Conservation (phyloP, 2,113 vertebrate genomes). For the Poeciliopsis occidentalis region DNA sequence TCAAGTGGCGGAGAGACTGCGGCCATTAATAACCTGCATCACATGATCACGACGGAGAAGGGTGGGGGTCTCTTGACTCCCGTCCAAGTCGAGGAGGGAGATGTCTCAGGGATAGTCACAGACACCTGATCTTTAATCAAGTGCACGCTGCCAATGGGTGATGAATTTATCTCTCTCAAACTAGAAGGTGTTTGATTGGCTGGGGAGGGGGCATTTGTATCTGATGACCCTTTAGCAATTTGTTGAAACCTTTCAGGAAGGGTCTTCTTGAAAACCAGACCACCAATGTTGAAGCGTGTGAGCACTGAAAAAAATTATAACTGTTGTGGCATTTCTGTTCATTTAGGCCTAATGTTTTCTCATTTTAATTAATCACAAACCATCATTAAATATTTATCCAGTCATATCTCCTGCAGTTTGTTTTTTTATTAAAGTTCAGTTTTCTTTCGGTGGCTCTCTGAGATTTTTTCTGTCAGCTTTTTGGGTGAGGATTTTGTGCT, state of each 20-base stretch:
- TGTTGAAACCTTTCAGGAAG: slow-evolving; percentile 17
- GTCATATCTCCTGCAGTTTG: background rate
- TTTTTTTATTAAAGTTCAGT: too few relatives aligned
- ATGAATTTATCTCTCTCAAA: slow-evolving; percentile 86
- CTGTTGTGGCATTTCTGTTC: slow-evolving; percentile 2
- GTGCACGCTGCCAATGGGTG: slow-evolving; percentile 77
- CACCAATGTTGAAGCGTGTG: slow-evolving; percentile 4
- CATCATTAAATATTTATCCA: background rate
- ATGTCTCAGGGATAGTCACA: slow-evolving; percentile 86
- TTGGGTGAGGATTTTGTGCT: too few relatives aligned
- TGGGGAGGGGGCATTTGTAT: slow-evolving; percentile 19
- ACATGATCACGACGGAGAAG: slow-evolving; percentile 81
- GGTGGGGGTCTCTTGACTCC: slow-evolving; percentile 33
- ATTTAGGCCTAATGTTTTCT: background rate
- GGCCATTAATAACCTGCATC: slow-evolving; percentile 99
- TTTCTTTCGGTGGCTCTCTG: background rate
- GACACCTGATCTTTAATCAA: slow-evolving; percentile 92
- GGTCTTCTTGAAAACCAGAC: slow-evolving; percentile 18
- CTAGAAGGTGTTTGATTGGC: slow-evolving; percentile 51
- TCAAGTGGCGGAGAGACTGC: slow-evolving; percentile 97
- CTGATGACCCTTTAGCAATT: slow-evolving; percentile 64
- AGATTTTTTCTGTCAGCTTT: too few relatives aligned
- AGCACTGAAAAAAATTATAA: slow-evolving; percentile 32
- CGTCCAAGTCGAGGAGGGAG: slow-evolving; percentile 85
- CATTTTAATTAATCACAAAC: background rate